phyloP scores from a whole-genome alignment of 2,113 vertebrate species.

The Prinia subflava region DNA sequence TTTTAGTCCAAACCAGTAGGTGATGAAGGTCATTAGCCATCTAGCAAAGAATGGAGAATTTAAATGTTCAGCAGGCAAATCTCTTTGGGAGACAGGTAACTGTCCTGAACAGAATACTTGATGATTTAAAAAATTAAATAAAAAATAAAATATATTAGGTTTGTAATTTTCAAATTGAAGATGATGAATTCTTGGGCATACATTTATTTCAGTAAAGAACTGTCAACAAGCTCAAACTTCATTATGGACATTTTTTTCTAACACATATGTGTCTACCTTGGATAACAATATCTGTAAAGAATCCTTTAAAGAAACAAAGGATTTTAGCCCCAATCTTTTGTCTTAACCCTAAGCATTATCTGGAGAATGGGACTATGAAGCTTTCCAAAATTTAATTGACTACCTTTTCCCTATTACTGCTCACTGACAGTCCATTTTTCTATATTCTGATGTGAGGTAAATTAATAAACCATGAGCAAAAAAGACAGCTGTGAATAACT shows the following conservation, averaged over 20 bases:
- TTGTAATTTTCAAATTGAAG: not conserved
- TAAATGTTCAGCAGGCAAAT: not conserved
- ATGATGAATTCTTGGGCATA: not conserved
- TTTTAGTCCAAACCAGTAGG: not conserved
- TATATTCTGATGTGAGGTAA: not conserved
- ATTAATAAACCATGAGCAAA: not conserved
- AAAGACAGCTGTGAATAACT: not conserved
- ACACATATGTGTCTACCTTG: not conserved
- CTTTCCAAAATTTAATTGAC: not conserved
- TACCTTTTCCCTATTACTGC: not conserved
- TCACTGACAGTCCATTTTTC: not conserved
- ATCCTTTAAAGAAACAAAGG: not conserved
- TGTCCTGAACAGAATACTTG: not conserved
- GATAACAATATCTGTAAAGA: not conserved
- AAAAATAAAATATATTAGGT: not conserved
- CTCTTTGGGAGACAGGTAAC: not conserved
- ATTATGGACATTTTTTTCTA: not conserved
- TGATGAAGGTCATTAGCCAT: not conserved
- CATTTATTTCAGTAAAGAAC: not conserved
- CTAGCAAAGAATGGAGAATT: not conserved
- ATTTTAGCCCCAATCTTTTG: not conserved
- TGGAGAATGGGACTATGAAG: not conserved
- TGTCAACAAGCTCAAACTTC: not conserved
- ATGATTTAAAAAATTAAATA: not conserved
- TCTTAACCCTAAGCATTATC: not conserved